phyloP scores from a whole-genome alignment of 2,797 vertebrate species.

The Hypotaenidia okinawae region DNA sequence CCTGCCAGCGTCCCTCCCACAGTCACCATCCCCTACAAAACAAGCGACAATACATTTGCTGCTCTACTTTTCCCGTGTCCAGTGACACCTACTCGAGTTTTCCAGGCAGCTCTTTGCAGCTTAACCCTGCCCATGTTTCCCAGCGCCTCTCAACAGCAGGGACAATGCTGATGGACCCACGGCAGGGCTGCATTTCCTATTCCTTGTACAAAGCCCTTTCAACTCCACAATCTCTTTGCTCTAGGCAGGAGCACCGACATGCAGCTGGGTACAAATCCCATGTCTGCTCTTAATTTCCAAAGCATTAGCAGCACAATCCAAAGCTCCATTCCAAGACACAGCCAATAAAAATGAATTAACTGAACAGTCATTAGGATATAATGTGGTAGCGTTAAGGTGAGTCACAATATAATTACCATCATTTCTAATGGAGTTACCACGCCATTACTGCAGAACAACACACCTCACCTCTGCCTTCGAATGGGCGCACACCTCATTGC shows the following conservation, averaged over 20 bases:
- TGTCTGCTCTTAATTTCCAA: slow-evolving; percentile 12
- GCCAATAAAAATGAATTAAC: slow-evolving; percentile 62
- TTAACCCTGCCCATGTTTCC: not conserved
- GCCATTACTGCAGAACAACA: slow-evolving; percentile 22
- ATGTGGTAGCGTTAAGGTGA: slow-evolving; percentile 62
- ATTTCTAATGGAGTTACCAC: slow-evolving; percentile 48
- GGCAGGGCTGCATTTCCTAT: not conserved
- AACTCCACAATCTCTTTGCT: not conserved
- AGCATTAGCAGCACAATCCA: slow-evolving; percentile 19
- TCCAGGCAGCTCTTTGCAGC: not conserved
- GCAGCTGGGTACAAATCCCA: not conserved
- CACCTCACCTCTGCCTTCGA: not conserved
- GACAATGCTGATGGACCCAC: not conserved
- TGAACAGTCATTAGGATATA: slow-evolving; percentile 59
- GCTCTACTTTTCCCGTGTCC: not conserved
- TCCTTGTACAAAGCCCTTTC: not conserved
- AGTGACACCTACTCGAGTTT: not conserved
- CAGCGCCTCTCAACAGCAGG: not conserved
- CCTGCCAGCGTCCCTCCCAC: not conserved
- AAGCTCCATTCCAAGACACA: slow-evolving; percentile 22
- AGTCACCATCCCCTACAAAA: not conserved
- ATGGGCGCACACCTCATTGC: slow-evolving; percentile 40
- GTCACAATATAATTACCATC: slow-evolving; percentile 55
- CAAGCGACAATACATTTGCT: not conserved
- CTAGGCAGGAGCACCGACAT: not conserved